Conservation (phyloP, 2,888 invertebrate genomes). For the Callinectes sapidus region DNA sequence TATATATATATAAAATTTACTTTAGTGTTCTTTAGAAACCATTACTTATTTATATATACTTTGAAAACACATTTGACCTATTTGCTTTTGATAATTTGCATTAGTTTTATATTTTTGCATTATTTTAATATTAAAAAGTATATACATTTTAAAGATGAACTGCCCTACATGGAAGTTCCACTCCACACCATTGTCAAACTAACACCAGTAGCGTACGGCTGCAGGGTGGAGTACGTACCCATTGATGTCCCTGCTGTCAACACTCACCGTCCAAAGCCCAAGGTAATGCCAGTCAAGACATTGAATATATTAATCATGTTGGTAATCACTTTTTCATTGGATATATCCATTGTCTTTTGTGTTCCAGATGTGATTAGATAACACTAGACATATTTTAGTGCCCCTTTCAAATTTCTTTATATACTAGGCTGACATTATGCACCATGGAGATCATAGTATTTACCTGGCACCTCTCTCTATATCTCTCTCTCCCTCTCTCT, state of each 20-base stretch:
- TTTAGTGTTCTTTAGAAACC: no score
- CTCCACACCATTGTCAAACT: slow-evolving; percentile 93
- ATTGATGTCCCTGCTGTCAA: slow-evolving; percentile 93
- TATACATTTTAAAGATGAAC: slow-evolving; percentile 82
- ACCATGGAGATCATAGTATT: no score
- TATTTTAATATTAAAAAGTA: not conserved
- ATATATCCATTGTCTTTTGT: not conserved
- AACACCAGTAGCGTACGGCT: slow-evolving; percentile 92
- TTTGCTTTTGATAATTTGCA: not conserved
- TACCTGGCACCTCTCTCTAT: no score
- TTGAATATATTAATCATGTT: not conserved
- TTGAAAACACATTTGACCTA: no score
- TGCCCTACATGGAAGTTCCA: slow-evolving; percentile 89
- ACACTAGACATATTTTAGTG: no score
- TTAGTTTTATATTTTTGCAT: not conserved
- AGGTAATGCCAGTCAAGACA: slow-evolving; percentile 46
- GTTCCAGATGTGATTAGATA: not conserved
- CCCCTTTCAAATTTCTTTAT: no score
- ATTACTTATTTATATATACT: no score
- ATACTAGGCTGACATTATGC: no score
- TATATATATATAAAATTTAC: not conserved
- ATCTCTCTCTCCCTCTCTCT: no score
- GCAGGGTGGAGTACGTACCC: slow-evolving; percentile 89
- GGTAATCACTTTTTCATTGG: not conserved
- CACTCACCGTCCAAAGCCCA: slow-evolving; percentile 89